These are phyloP conservation scores for Conus betulinus DNA, from an alignment of 1,140 invertebrate genomes.

Conservation along the genomic window DNA sequence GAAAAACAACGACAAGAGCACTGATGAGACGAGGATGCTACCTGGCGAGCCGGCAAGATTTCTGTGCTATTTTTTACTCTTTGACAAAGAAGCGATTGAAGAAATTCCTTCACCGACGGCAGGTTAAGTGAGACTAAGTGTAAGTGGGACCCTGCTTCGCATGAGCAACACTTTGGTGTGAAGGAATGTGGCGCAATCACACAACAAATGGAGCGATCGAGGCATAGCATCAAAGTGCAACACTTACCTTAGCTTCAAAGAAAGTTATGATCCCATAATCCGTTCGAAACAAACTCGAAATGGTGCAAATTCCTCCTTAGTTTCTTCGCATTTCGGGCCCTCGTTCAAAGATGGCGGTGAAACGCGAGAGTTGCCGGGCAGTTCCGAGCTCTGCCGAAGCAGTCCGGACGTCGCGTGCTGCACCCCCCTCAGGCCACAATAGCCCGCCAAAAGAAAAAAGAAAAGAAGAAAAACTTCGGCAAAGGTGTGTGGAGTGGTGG, in stretches of 20 bases:
- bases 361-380: conserved; percentile 42
- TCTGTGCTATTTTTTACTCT: conserved; percentile 39
- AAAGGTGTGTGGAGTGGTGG: neutral
- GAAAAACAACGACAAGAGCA: neutral
- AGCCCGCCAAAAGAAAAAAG: conserved; percentile 25
- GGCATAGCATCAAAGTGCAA: neutral
- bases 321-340: conserved; percentile 33
- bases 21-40: neutral
- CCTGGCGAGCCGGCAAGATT: conserved; percentile 12
- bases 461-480: neutral
- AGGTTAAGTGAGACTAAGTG: neutral
- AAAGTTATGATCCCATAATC: conserved; percentile 45
- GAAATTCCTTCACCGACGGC: conserved; percentile 32
- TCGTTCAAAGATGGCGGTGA: conserved; percentile 51
- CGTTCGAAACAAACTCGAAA: conserved; percentile 46
- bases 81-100: conserved; percentile 42
- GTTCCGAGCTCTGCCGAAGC: conserved; percentile 33
- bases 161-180: conserved; percentile 9
- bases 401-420: conserved; percentile 37
- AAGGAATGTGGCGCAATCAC: conserved; percentile 30
- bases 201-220: conserved; percentile 8
- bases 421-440: conserved; percentile 22
- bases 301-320: conserved; percentile 28
- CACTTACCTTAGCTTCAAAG: conserved; percentile 39
- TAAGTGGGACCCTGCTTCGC: neutral